These are phyloP conservation scores for Mohoua ochrocephala DNA, from an alignment of 2,113 vertebrate species.

Conservation along the genomic window DNA sequence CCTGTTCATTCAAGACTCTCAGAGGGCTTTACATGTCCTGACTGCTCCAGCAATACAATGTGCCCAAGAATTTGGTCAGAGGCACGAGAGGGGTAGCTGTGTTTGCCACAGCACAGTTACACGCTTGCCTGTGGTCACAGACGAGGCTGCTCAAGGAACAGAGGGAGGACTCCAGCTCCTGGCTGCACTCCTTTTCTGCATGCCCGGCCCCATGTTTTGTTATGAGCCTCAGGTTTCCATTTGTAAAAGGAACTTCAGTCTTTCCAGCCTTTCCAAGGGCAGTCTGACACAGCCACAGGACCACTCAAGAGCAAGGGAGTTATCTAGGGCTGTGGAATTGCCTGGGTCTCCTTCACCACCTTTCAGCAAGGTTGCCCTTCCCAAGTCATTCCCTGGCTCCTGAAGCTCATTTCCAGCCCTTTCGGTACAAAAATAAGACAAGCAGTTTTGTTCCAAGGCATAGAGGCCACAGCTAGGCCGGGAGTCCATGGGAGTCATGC, in stretches of 20 bases:
- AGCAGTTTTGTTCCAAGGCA: background rate
- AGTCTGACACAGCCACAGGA: background rate
- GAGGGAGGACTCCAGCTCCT: background rate
- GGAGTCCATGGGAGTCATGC: background rate
- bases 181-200: background rate
- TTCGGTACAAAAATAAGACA: background rate
- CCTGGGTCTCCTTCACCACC: background rate
- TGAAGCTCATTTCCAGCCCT: background rate
- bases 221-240: background rate
- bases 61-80: constrained; percentile 21
- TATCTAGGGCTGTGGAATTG: accelerated
- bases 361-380: background rate
- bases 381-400: background rate
- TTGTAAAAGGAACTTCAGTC: background rate
- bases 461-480: background rate
- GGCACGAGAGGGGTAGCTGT: background rate
- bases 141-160: accelerated
- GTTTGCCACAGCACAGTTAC: background rate
- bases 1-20: constrained; percentile 30
- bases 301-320: background rate
- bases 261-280: background rate
- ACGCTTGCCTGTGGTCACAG: background rate
- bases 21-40: background rate
- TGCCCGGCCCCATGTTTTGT: background rate
- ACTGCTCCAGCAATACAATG: background rate